phyloP scores from a whole-genome alignment of 2,888 invertebrate species.

The Coleophora deauratella region DNA sequence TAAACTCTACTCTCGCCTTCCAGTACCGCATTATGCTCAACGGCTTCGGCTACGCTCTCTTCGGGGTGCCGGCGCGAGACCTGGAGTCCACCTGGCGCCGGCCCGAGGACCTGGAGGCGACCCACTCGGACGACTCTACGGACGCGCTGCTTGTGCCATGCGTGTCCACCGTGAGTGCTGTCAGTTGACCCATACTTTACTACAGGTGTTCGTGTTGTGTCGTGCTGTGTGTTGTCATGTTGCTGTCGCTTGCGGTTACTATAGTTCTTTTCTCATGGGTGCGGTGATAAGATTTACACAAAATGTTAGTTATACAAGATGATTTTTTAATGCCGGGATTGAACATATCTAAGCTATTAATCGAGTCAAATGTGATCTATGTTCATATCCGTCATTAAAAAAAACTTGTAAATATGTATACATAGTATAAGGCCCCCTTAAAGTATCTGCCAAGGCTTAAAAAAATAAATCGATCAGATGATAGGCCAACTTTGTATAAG shows the following conservation, averaged over 20 bases:
- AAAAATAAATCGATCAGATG: no score
- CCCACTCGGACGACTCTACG: conserved; percentile 58
- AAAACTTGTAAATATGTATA: no score
- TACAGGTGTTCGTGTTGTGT: conserved; percentile 24
- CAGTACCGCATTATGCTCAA: conserved; percentile 90
- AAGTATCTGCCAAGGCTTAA: no score
- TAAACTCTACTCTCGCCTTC: background rate
- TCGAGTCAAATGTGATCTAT: no score
- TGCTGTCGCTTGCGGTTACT: conserved; percentile 16
- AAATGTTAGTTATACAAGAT: no score
- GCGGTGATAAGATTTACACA: no score
- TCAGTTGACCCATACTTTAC: conserved; percentile 51
- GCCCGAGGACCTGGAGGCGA: conserved; percentile 69
- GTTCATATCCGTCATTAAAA: no score
- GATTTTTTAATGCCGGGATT: no score
- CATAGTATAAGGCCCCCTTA: no score
- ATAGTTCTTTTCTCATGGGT: no score
- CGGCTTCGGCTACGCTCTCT: conserved; percentile 85
- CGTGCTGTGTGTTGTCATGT: conserved; percentile 11
- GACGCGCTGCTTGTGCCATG: conserved; percentile 75
- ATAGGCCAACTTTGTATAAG: no score
- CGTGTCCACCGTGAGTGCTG: conserved; percentile 75
- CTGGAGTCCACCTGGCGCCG: conserved; percentile 82
- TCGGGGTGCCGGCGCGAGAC: conserved; percentile 83
- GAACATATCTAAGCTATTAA: no score